These are phyloP conservation scores for Beroe ovata DNA, from an alignment of 37 sponge, comb jelly and placozoan genomes.

Conservation along the genomic window DNA sequence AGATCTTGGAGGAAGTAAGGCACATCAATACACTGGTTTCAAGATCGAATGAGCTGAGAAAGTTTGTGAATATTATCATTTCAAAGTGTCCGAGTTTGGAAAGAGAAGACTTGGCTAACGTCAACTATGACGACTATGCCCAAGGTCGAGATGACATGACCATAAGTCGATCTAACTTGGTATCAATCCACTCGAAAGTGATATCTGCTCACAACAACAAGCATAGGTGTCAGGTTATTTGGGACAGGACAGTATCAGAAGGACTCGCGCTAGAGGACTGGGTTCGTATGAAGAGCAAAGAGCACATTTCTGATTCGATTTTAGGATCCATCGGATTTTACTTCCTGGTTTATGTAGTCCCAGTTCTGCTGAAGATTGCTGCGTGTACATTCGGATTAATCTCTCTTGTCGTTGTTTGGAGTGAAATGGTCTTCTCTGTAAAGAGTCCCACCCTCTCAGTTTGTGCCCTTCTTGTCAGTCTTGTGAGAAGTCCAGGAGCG, in stretches of 20 bases:
- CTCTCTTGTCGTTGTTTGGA: slow-evolving; percentile 71
- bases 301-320: not conserved
- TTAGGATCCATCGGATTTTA: slow-evolving; percentile 71
- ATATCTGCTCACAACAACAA: slow-evolving; percentile 43
- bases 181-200: slow-evolving; percentile 29
- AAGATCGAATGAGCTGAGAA: slow-evolving; percentile 30
- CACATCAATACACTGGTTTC: slow-evolving; percentile 36
- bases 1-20: slow-evolving; percentile 71
- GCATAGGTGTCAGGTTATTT: slow-evolving; percentile 57
- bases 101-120: slow-evolving; percentile 47
- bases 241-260: slow-evolving; percentile 54
- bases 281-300: slow-evolving; percentile 51
- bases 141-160: slow-evolving; percentile 29
- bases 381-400: slow-evolving; percentile 71
- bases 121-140: slow-evolving; percentile 62
- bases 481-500: slow-evolving; percentile 13
- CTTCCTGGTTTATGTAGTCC: slow-evolving; percentile 77
- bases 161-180: slow-evolving; percentile 6
- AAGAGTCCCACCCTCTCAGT: slow-evolving; percentile 61
- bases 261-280: slow-evolving; percentile 44
- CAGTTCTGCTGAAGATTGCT: slow-evolving; percentile 70
- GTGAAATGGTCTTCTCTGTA: slow-evolving; percentile 66
- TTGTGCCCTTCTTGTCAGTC: slow-evolving; percentile 66
- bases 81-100: slow-evolving; percentile 46
- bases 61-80: slow-evolving; percentile 44